Evolutionary conservation across 2,888 invertebrate genomes (phyloP), one percentile per base, ranked within the genome.

Genomic region (Drosophila sordidula): DNA sequence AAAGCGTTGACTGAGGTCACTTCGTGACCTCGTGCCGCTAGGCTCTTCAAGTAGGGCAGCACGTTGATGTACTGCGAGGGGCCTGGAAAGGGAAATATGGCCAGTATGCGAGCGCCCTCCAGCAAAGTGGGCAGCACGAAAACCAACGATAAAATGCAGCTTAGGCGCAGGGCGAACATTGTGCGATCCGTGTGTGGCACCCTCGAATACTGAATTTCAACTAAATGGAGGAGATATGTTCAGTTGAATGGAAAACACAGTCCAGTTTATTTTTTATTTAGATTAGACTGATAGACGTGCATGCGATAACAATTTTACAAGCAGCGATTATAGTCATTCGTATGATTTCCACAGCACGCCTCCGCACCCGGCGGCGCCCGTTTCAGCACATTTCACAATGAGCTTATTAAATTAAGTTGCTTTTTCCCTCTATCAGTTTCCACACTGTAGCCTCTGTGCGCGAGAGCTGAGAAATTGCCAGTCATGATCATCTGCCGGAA

Each of bases 11-110:
- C 80, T 0, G 91, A 89, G 4, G 90, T 92, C 0, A 93, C 81
- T 12, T 92, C 80, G 65, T 93, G 93, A 0, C 93, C 93, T 1
- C 89, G 79, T 1, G 80, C 72, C 0, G 91, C 91, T 3, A 93
- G 77, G 2, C 71, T 88, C 39, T 89, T 90, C 36, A 92, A 70
- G 45, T 91, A 75, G 0, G 91, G 74, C 42, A 83, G 42, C 1
- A 80, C 91, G 47, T 91, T 81, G 4, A 91, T 89, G 57, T 91
- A 92, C 32, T 90, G 91, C 14, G 90, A 90, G 4, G 90, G 90
- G 3, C 89, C 90, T 4, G 90, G 79, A 67, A 64, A 89, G 0
- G 89, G 88, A 63, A 90, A 90, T 36, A 89, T 32, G 0, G 87
- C 88, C n/a, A 89, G 41, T 14, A 89, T 89, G 14, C 85, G 79